Percentiles rank a stretch among this genome's conserved stretches.
Evolutionary conservation across 2,797 vertebrate genomes (phyloP).

Genomic region (Hoplostethus mediterraneus): DNA sequence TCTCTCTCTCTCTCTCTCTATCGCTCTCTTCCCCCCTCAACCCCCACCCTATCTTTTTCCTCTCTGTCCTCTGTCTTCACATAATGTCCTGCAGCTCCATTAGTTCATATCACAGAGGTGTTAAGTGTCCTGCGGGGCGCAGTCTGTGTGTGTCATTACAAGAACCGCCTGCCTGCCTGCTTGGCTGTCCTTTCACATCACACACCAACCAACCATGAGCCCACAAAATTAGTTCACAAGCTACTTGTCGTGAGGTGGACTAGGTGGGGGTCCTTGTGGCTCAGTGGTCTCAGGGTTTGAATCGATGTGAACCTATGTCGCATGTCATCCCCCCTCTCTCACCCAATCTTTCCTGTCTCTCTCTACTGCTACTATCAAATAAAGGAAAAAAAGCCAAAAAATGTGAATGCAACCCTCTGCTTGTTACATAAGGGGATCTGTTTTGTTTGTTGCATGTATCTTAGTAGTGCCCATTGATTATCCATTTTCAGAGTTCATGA

Average conservation of each 20-base stretch:
- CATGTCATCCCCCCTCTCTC: too few species aligned
- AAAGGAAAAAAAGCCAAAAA: too few species aligned
- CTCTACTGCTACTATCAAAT: too few species aligned
- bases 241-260: constrained; percentile 1
- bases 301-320: too few species aligned
- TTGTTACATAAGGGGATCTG: neutral
- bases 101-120: constrained; percentile 60
- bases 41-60: constrained; percentile 32
- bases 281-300: too few species aligned
- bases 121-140: constrained; percentile 44
- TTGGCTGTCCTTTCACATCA: constrained; percentile 50
- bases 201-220: constrained; percentile 25
- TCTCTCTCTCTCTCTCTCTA: constrained; percentile 12
- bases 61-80: constrained; percentile 48
- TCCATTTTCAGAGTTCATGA: too few species aligned
- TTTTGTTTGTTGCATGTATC: neutral
- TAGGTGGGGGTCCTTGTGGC: too few species aligned
- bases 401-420: neutral
- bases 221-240: constrained; percentile 36
- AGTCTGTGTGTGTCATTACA: constrained; percentile 45
- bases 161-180: constrained; percentile 16
- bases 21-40: constrained; percentile 21
- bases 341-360: too few species aligned
- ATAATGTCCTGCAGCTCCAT: constrained; percentile 65
- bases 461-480: too few species aligned